Evolutionary conservation across 2,888 invertebrate species (phyloP), one percentile per base, ranked within the genome.

Genomic region (Globia sparganii): DNA sequence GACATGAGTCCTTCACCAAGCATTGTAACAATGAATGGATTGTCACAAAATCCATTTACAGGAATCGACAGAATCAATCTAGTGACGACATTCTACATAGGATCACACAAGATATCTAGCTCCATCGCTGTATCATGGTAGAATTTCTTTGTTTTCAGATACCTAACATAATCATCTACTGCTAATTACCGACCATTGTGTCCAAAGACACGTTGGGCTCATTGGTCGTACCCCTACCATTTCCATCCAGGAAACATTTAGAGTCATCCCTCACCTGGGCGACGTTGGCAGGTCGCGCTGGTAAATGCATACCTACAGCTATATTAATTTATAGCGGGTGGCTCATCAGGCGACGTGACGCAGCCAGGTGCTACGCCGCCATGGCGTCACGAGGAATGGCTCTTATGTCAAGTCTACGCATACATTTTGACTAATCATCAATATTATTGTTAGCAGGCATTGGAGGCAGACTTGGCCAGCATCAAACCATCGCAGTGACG

Each of bases 391-490:
- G 28, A 28, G 15, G 5, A 13, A 58, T 13, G 13, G 13, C 5
- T 58, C n/a, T 28, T n/a, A 53, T 25, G 53, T n/a, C 53, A 53
- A 53, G 4, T 25, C 21, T 8, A 25, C 53, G 11, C 69, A 72
- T 40, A 31, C 18, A 18, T 56, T 40, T 66, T 18, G 11, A 83
- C 62, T 80, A 80, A 80, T 67, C 77, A 80, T 15, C 65, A 49
- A 18, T 56, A 56, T 72, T 72, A 64, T 76, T 81, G 64, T 77
- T 88, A 89, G 78, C 90, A 89, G 90, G 87, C 86, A 25, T 77
- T 91, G 85, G 91, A 92, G 68, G 78, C 89, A 0, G 92, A 91
- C 59, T 77, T 88, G 73, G 91, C 90, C 34, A 89, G 79, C 80
- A 83, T 87, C 64, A 62, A 65, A 56, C 70, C 34, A 34, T 59